Evolutionary conservation across 2,888 invertebrate species (phyloP), one percentile per base, ranked within the genome.

Genomic region (Eristalinus sepulchralis): DNA sequence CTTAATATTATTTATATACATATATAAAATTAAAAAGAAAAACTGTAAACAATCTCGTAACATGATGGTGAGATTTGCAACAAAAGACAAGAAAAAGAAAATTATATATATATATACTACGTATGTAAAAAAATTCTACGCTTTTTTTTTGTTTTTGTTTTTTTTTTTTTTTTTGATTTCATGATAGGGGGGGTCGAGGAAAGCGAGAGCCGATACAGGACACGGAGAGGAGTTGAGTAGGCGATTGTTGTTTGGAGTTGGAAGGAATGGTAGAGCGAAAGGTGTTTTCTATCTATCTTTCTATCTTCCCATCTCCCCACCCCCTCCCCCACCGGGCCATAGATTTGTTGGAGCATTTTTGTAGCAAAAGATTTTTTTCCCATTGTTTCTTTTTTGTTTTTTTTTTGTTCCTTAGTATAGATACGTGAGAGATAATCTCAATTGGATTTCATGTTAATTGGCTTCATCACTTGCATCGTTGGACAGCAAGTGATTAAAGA

Each of bases 381-480:
- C 57, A 2, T 64, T 57, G 31, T 71, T 66, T 60, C 39, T 62
- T 66, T 55, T 60, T 31, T 13, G 34, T 60, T 39, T 17, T 57
- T 36, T 36, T 71, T 62, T 72, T 20, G 72, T 57, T 22, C 60
- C 24, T 83, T 73, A 77, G 66, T 66, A 78, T 55, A 75, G 36
- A 85, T 78, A 82, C 62, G 53, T 64, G 66, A 78, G 60, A 81
- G 36, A 20, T 59, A 81, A 78, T 71, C 68, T 63, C 66, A 81
- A 76, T 71, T 63, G 53, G 63, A 88, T 64, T 83, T 82, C 76
- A 60, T 83, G 88, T 88, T 89, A 90, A 85, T 89, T 90, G 79
- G 90, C 89, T 79, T 90, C 90, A 68, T 91, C 90, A 77, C 92
- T 91, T 55, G 90, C 90, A 89, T 92, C 92, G 67, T 90, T 90